Percentiles rank a stretch among this genome's conserved stretches.
Conservation (phyloP, 2,888 invertebrate genomes). For the Amaurobius ferox region DNA sequence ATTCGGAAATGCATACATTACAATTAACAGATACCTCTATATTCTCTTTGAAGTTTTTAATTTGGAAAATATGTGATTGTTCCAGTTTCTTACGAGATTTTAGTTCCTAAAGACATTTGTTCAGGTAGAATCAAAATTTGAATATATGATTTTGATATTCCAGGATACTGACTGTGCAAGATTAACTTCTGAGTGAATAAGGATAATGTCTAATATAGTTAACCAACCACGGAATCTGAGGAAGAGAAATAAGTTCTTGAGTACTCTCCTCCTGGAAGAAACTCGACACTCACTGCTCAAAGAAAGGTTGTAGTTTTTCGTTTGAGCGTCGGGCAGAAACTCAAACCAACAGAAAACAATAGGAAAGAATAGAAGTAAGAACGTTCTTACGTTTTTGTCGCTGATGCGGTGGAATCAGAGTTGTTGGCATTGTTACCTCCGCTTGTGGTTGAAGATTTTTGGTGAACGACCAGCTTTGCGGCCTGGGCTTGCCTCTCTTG, state of each 20-base stretch:
- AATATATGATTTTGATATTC: too few species aligned
- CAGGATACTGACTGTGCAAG: too few species aligned
- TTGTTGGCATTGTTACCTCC: constrained; percentile 70
- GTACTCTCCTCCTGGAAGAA: constrained; percentile 42
- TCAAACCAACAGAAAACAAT: constrained; percentile 45
- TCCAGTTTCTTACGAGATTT: too few species aligned
- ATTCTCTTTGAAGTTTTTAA: too few species aligned
- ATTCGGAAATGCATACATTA: too few species aligned
- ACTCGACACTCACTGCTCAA: constrained; percentile 60
- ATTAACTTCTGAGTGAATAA: too few species aligned
- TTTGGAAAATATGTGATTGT: too few species aligned
- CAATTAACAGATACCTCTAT: too few species aligned
- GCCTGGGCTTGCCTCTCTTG: constrained; percentile 97
- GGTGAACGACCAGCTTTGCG: constrained; percentile 81
- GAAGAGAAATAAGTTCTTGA: constrained; percentile 27
- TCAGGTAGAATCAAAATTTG: too few species aligned
- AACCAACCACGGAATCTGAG: constrained; percentile 40
- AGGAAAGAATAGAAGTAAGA: constrained; percentile 54
- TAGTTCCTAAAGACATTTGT: too few species aligned
- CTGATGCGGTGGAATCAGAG: constrained; percentile 69
- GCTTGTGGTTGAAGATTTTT: constrained; percentile 59
- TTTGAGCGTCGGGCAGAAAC: constrained; percentile 1
- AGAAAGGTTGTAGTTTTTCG: constrained; percentile 23
- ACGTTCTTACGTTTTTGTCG: constrained; percentile 71
- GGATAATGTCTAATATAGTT: not conserved